Conservation (phyloP, 1,140 invertebrate genomes). For the Calosoma granatense region DNA sequence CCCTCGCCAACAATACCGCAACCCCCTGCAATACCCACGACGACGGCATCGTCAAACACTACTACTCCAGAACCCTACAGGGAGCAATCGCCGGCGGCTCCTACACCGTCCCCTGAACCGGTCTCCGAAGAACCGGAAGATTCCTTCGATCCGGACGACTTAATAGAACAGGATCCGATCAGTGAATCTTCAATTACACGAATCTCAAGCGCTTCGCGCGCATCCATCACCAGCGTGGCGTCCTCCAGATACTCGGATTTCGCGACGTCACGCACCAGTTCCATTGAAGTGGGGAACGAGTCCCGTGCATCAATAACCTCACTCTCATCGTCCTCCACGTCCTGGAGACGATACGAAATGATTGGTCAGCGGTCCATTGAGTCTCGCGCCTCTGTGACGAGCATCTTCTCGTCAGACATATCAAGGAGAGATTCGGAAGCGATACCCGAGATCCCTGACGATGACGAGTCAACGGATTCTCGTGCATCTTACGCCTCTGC, state of each 20-base stretch:
- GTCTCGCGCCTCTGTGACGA: conserved; percentile 30
- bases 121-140: neutral
- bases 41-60: neutral
- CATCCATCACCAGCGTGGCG: conserved; percentile 14
- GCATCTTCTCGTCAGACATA: conserved; percentile 32
- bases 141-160: neutral
- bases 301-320: conserved; percentile 30
- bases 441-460: conserved; percentile 32
- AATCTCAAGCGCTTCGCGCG: conserved; percentile 23
- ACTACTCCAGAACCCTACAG: neutral
- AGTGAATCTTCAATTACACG: conserved; percentile 28
- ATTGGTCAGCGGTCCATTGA: conserved; percentile 34
- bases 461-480: conserved; percentile 25
- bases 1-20: conserved; percentile 1
- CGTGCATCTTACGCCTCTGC: conserved; percentile 27
- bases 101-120: conserved; percentile 16
- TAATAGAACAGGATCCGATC: conserved; percentile 4
- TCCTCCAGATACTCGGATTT: conserved; percentile 26
- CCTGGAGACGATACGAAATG: conserved; percentile 32
- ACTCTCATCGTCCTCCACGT: conserved; percentile 32
- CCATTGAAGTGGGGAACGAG: conserved; percentile 31
- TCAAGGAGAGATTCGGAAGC: conserved; percentile 32
- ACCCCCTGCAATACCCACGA: neutral
- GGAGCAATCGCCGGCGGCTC: conserved; percentile 7
- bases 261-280: conserved; percentile 27